These are phyloP conservation scores for Hemaris fuciformis DNA, from an alignment of 2,888 invertebrate species.

Conservation along the genomic window DNA sequence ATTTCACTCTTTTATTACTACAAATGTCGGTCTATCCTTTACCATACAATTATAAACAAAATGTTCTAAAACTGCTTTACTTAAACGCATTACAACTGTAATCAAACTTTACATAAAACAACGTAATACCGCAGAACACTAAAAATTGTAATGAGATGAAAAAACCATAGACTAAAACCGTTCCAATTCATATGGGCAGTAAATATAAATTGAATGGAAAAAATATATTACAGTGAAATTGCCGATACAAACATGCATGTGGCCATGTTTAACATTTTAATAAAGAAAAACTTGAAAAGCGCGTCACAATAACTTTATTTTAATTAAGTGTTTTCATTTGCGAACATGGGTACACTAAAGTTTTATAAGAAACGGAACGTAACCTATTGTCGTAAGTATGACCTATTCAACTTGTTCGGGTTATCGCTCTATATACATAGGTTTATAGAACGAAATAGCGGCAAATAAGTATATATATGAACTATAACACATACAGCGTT, in stretches of 20 bases:
- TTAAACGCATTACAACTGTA: not conserved
- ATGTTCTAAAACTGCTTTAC: not conserved
- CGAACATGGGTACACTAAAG: not conserved
- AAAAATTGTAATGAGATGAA: slow-evolving; percentile 24
- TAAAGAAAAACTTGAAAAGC: too few relatives aligned
- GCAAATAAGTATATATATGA: slow-evolving; percentile 69
- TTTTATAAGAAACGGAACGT: slow-evolving; percentile 55
- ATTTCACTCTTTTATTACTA: slow-evolving; percentile 40
- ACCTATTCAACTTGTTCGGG: slow-evolving; percentile 56
- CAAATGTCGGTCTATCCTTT: not conserved
- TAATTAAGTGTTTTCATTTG: not conserved
- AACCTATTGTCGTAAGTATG: slow-evolving; percentile 27
- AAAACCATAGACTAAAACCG: slow-evolving; percentile 68
- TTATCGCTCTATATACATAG: slow-evolving; percentile 53
- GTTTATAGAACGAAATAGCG: slow-evolving; percentile 69
- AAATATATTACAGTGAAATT: too few relatives aligned
- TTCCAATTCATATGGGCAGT: slow-evolving; percentile 31
- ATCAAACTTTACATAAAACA: not conserved
- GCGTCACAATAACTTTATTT: not conserved
- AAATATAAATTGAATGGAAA: not conserved
- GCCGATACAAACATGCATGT: too few relatives aligned
- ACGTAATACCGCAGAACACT: not conserved
- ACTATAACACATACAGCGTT: slow-evolving; percentile 49
- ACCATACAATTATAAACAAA: slow-evolving; percentile 10
- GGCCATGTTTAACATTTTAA: not conserved